Percentiles rank a stretch among this genome's conserved stretches.
These are phyloP conservation scores for Psix sp. DNA, from an alignment of 1,140 invertebrate genomes.

Conservation along the genomic window DNA sequence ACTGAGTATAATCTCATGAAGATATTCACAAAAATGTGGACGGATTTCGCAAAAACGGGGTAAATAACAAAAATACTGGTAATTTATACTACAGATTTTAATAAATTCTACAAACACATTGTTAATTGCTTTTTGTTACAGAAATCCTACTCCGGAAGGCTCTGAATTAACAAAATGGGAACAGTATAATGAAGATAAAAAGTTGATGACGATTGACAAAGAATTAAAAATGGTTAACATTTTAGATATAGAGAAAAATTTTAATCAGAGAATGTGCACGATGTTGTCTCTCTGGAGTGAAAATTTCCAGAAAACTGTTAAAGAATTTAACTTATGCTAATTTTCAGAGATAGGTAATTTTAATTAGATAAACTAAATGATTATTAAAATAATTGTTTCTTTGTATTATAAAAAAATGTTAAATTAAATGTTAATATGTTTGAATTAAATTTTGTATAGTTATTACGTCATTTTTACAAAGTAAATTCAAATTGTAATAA, in stretches of 20 bases:
- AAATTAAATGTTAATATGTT: too few relatives aligned
- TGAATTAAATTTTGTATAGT: too few relatives aligned
- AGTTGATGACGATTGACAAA: neutral
- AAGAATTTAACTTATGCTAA: too few relatives aligned
- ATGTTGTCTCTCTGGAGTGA: too few relatives aligned
- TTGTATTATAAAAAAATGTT: too few relatives aligned
- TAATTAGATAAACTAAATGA: too few relatives aligned
- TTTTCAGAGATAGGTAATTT: too few relatives aligned
- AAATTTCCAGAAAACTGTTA: too few relatives aligned
- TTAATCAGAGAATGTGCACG: neutral
- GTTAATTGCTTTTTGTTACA: neutral
- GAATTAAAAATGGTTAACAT: neutral
- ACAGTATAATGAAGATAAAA: neutral
- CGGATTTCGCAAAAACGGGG: neutral
- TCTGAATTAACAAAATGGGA: neutral
- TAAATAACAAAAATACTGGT: neutral
- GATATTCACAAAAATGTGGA: neutral
- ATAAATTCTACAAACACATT: neutral
- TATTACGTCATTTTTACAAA: too few relatives aligned
- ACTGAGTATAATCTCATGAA: neutral
- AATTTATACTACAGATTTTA: too few relatives aligned
- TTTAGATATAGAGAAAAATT: neutral
- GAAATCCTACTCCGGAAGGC: neutral
- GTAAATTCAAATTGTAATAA: too few relatives aligned
- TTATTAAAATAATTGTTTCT: too few relatives aligned